phyloP scores from a whole-genome alignment of 2,888 invertebrate species.

The Eupithecia vulgata region DNA sequence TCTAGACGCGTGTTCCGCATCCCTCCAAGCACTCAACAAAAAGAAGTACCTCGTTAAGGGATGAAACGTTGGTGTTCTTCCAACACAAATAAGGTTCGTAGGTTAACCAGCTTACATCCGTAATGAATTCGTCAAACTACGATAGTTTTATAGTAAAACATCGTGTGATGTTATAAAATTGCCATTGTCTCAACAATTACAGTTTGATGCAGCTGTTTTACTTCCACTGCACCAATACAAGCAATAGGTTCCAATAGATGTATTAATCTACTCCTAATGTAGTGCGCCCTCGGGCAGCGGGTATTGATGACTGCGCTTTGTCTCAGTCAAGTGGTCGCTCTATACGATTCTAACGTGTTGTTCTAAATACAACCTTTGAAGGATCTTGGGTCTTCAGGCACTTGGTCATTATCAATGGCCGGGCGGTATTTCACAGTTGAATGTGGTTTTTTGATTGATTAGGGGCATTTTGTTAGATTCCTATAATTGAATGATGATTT shows the following conservation, averaged over 20 bases:
- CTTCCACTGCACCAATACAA: constrained; percentile 45
- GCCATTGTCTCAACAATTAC: background rate
- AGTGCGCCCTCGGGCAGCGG: constrained; percentile 58
- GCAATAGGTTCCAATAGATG: constrained; percentile 59
- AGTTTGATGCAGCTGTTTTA: constrained; percentile 12
- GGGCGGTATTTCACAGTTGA: constrained; percentile 37
- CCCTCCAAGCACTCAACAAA: too few relatives aligned
- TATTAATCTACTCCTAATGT: constrained; percentile 80
- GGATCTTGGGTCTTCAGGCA: constrained; percentile 57
- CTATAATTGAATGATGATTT: background rate
- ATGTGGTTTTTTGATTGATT: constrained; percentile 1
- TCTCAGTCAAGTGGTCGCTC: constrained; percentile 71
- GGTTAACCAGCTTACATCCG: too few relatives aligned
- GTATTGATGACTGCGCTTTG: constrained; percentile 77
- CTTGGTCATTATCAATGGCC: constrained; percentile 56
- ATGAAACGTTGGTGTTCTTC: too few relatives aligned
- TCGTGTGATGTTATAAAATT: too few relatives aligned
- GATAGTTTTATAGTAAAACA: too few relatives aligned
- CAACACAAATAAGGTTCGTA: too few relatives aligned
- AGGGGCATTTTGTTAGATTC: background rate
- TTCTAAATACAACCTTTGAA: constrained; percentile 61
- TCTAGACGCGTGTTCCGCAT: too few relatives aligned
- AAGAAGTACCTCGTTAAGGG: too few relatives aligned
- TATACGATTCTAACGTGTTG: constrained; percentile 65
- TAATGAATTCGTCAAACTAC: too few relatives aligned